These are phyloP conservation scores for Oxyura jamaicensis DNA, from an alignment of 2,113 vertebrate species.

Conservation along the genomic window DNA sequence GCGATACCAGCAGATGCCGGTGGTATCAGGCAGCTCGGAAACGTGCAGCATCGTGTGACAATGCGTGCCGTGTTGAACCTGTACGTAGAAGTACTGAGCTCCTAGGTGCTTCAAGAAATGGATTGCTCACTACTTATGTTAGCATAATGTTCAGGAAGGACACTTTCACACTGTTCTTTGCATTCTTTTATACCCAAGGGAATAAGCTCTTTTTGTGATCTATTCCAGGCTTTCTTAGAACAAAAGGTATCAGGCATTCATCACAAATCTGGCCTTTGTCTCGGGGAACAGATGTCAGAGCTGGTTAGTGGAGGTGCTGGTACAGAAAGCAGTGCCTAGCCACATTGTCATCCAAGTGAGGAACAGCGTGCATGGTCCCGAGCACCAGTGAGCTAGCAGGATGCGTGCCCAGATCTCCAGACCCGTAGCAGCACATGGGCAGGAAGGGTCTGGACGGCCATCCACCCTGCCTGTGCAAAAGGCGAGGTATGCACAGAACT, in stretches of 20 bases:
- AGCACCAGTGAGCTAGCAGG: not conserved
- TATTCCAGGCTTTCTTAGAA: not conserved
- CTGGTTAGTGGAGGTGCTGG: not conserved
- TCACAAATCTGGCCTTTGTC: not conserved
- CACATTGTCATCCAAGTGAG: not conserved
- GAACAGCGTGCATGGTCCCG: fast-evolving
- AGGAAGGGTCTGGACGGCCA: not conserved
- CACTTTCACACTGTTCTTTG: not conserved
- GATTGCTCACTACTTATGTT: constrained; percentile 35
- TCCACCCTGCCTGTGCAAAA: not conserved
- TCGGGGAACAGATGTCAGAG: constrained; percentile 14
- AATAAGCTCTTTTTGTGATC: constrained; percentile 17
- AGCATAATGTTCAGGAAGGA: not conserved
- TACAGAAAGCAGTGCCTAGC: not conserved
- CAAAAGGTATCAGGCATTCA: not conserved
- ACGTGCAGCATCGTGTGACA: fast-evolving
- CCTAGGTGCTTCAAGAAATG: not conserved
- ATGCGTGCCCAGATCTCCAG: not conserved
- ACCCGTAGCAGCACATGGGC: not conserved
- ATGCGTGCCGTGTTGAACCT: not conserved
- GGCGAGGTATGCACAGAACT: fast-evolving
- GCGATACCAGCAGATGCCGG: not conserved
- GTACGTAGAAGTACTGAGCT: not conserved
- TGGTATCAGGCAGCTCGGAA: not conserved
- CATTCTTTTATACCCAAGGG: not conserved